These are phyloP conservation scores for Montipora foliosa DNA, from an alignment of 64 coral and sea anemone genomes.

Conservation along the genomic window DNA sequence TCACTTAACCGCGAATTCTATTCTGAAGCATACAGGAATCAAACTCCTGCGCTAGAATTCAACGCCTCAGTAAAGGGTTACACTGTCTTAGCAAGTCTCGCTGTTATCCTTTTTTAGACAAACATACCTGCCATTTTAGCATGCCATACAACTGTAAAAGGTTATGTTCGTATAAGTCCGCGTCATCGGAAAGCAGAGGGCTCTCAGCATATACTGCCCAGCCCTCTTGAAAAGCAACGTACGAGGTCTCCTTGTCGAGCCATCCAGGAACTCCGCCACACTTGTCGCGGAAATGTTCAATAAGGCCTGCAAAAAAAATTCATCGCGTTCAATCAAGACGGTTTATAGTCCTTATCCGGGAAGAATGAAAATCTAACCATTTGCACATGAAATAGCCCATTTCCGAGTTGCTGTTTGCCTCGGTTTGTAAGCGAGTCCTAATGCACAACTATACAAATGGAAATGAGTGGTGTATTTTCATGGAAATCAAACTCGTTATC, in stretches of 20 bases:
- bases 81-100: too few species aligned
- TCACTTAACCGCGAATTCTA: too few species aligned
- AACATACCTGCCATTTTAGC: constrained; percentile 90
- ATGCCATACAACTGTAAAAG: constrained; percentile 83
- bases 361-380: too few species aligned
- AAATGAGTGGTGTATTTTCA: too few species aligned
- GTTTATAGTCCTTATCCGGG: background rate
- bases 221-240: constrained; percentile 88
- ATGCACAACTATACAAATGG: too few species aligned
- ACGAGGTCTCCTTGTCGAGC: constrained; percentile 77
- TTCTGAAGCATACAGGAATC: too few species aligned
- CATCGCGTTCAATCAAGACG: background rate
- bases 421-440: too few species aligned
- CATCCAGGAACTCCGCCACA: constrained; percentile 67
- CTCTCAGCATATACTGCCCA: constrained; percentile 90
- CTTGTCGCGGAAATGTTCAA: constrained; percentile 73
- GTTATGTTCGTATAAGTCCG: constrained; percentile 71
- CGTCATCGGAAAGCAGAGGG: constrained; percentile 78
- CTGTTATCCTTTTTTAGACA: background rate
- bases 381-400: too few species aligned
- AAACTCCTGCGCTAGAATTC: too few species aligned
- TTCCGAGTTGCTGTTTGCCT: too few species aligned
- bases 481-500: too few species aligned
- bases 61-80: too few species aligned
- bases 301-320: constrained; percentile 53